Evolutionary conservation across 1,140 invertebrate species (phyloP).

Genomic region (Ericerus pela): DNA sequence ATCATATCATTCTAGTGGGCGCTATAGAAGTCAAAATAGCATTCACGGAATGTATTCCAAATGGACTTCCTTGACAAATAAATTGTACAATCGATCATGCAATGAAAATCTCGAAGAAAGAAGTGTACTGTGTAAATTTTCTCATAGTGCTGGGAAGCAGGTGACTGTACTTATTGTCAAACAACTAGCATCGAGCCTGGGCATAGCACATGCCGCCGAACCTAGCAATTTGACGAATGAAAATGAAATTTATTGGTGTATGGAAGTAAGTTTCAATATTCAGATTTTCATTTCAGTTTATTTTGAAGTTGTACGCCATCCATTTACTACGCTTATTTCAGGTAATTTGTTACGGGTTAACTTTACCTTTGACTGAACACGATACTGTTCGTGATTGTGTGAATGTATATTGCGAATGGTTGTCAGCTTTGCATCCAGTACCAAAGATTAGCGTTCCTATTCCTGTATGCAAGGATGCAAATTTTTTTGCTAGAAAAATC

Average conservation of each 20-base stretch:
- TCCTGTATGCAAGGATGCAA: conserved; percentile 75
- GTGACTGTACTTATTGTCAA: conserved; percentile 70
- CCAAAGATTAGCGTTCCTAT: conserved; percentile 71
- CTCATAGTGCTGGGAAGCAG: conserved; percentile 55
- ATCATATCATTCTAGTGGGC: not conserved
- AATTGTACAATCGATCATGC: conserved; percentile 47
- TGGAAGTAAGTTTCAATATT: conserved; percentile 44
- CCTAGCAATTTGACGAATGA: conserved; percentile 57
- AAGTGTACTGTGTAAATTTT: conserved; percentile 78
- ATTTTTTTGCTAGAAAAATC: conserved; percentile 80
- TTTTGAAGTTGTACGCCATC: not conserved
- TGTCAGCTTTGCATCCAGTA: conserved; percentile 65
- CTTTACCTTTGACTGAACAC: conserved; percentile 74
- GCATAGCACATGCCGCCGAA: conserved; percentile 57
- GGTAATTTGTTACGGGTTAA: conserved; percentile 84
- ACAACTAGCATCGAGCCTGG: conserved; percentile 59
- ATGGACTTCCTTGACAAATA: conserved; percentile 51
- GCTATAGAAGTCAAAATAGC: conserved; percentile 1
- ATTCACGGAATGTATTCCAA: conserved; percentile 55
- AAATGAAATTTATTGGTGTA: conserved; percentile 77
- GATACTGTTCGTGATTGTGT: conserved; percentile 92
- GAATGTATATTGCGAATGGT: conserved; percentile 92
- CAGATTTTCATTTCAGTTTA: not conserved
- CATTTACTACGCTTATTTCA: conserved; percentile 22
- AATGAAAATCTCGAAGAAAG: conserved; percentile 39